Base-by-base conservation (phyloP, 2,797 vertebrate genomes). In the Sibirionetta formosa region DNA sequence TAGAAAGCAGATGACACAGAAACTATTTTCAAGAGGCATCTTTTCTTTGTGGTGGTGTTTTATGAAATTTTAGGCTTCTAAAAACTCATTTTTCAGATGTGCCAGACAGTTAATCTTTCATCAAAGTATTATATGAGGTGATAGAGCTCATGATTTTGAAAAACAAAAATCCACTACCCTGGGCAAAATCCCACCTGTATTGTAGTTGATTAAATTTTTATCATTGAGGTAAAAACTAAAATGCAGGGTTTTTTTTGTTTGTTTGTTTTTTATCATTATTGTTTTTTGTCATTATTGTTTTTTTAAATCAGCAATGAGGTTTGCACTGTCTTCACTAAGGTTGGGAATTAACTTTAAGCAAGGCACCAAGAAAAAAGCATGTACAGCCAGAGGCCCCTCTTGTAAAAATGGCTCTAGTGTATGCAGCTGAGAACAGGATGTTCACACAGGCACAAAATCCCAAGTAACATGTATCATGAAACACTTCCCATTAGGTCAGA, bases 381-480 rank as follows among this genome's bases (percentile, higher is more conserved):
- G 4, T 54, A 20, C 1, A 48, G 31, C 50, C 61, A 65, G 82
- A 90, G 46, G 58, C 23, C 42, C 24, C 20, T 81, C 61, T 94
- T 1, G 2, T 38, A 83, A 72, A 76, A 35, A 78, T 7, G 27
- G 11, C n/a, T 90, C 50, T 94, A 35, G 66, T 48, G 83, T 63
- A 65, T 29, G 54, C 46, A 86, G 51, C 68, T 88, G 82, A 88
- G 80, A 95, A 93, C 54, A 95, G 82, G 90, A 93, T 93, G 66
- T 95, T 92, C 92, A 88, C 80, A 88, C 70, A 82, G 83, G 51
- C 94, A 88, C 63, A 73, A 93, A 95, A 88, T 66, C 91, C 63
- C 94, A 76, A 91, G 51, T 44, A 91, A 79, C 7, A 38, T 61
- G 51, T 57, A 90, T 77, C 86, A 84, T 57, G 70, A 93, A 95